These are phyloP conservation scores for Harpalus rubripes DNA, from an alignment of 2,888 invertebrate species.

Conservation along the genomic window DNA sequence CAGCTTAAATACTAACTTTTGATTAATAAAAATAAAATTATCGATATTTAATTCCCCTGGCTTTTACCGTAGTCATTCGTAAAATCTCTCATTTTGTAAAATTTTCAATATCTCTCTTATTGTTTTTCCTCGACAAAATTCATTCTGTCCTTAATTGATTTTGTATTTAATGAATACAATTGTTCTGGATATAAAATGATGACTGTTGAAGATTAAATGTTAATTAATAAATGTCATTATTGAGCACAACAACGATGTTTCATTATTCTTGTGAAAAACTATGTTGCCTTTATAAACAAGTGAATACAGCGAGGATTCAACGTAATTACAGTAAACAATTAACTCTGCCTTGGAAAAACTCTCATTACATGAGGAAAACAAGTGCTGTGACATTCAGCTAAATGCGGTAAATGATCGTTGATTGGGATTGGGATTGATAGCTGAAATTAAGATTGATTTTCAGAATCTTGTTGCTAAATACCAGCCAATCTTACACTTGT, in stretches of 20 bases:
- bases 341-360: background rate
- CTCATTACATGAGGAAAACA: background rate
- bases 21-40: too few species aligned
- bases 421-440: too few species aligned
- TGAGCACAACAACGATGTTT: constrained; percentile 8
- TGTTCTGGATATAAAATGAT: background rate
- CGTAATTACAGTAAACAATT: background rate
- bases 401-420: too few species aligned
- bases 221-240: constrained; percentile 38
- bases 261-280: constrained; percentile 19
- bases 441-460: too few species aligned
- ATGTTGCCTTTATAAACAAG: constrained; percentile 24
- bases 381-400: too few species aligned
- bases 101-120: background rate
- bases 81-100: too few species aligned
- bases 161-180: background rate
- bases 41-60: too few species aligned
- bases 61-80: too few species aligned
- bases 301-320: background rate
- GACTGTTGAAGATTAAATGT: constrained; percentile 19
- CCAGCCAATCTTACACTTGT: too few species aligned
- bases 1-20: too few species aligned
- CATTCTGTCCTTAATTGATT: background rate
- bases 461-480: too few species aligned
- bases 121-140: background rate